Evolutionary conservation across 2,888 invertebrate species (phyloP).

Genomic region (Leucozona laternaria): DNA sequence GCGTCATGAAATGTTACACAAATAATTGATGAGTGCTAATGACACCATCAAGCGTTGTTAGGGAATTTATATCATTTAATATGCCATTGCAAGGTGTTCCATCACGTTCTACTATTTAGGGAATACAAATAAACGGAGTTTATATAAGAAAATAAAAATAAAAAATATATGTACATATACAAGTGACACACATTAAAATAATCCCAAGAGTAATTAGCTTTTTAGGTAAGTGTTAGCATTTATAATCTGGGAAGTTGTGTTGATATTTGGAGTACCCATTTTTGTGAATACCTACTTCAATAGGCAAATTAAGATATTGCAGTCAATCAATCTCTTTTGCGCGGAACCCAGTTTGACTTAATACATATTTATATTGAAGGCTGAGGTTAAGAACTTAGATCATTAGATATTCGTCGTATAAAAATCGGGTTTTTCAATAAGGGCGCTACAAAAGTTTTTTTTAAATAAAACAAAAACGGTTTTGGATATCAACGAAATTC

Average conservation of each 20-base stretch:
- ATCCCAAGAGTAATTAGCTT: not conserved
- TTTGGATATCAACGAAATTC: no score
- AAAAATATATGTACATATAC: no score
- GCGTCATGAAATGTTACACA: constrained; percentile 5
- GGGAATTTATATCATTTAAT: not conserved
- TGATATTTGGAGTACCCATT: not conserved
- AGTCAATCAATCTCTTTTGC: no score
- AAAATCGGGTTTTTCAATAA: no score
- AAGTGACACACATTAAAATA: not conserved
- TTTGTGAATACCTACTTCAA: no score
- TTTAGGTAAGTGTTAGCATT: not conserved
- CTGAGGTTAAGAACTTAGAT: no score
- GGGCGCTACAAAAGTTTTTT: no score
- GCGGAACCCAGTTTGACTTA: no score
- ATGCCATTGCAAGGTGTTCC: not conserved
- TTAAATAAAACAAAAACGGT: no score
- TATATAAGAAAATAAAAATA: not conserved
- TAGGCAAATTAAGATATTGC: no score
- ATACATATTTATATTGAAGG: no score
- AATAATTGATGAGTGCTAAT: constrained; percentile 30
- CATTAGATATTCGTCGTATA: no score
- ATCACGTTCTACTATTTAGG: not conserved
- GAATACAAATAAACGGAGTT: not conserved
- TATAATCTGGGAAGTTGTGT: not conserved
- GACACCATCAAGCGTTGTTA: constrained; percentile 5